A percentile compares a stretch with the other conserved stretches of the same genome.
Evolutionary conservation across 92 coral and sea anemone genomes (phyloP).

Genomic region (Epizoanthus stellaris): DNA sequence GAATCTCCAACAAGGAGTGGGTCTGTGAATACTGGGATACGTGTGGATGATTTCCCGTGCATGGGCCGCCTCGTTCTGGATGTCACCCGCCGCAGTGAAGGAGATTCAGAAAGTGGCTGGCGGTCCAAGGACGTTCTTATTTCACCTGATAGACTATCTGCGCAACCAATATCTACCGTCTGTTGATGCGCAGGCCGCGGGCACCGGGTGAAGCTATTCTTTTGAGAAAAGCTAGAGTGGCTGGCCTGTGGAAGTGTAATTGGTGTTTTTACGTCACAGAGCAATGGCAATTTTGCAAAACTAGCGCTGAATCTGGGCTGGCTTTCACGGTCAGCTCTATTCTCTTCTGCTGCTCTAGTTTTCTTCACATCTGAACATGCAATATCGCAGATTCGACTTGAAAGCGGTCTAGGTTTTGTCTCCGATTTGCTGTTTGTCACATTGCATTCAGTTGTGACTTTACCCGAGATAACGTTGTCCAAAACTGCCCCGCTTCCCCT

Average conservation of each 20-base stretch:
- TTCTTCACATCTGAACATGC: not conserved
- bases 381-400: not conserved
- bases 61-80: slow-evolving; percentile 24
- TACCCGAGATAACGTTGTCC: slow-evolving; percentile 3
- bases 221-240: not conserved
- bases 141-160: not conserved
- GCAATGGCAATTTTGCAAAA: no score
- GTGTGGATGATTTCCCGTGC: slow-evolving; percentile 24
- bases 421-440: no score
- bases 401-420: not conserved
- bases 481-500: slow-evolving; percentile 2
- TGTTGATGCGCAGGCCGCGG: not conserved
- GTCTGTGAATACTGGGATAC: slow-evolving; percentile 42
- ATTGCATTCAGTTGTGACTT: not conserved
- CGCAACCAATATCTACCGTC: not conserved
- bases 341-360: not conserved
- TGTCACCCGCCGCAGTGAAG: not conserved
- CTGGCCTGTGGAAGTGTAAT: not conserved
- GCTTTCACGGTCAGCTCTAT: not conserved
- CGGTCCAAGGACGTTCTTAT: not conserved
- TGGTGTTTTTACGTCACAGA: not conserved
- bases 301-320: not conserved
- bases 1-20: slow-evolving; percentile 18
- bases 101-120: not conserved
- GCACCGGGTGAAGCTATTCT: not conserved